Base-by-base conservation (phyloP, 2,888 invertebrate species). In the Tipula helvola region DNA sequence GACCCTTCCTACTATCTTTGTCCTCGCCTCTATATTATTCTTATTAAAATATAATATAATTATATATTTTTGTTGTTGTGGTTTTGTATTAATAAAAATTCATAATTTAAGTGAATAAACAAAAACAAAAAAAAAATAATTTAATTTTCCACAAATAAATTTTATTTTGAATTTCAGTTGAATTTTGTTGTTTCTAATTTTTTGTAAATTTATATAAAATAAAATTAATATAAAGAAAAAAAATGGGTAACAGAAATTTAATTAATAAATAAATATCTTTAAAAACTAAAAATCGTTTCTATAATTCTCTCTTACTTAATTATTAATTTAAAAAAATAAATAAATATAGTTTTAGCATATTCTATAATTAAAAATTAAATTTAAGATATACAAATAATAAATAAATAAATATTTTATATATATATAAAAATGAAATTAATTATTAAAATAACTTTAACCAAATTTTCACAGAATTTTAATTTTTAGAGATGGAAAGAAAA, bases 281-380 rank as follows among this genome's bases (percentile, higher is more conserved):
- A 71, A 28, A 71, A 28, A 28, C 28, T 28, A 28, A 28, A 18
- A 71, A 28, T 28, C 28, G 28, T 71, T 71, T 71, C 71, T 71
- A 71, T 71, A 71, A 71, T 71, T 71, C 71, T 71, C 71, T 71
- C 71, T 71, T 71, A 71, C 71, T 71, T 71, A 71, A 71, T 71
- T 71, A 71, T 71, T 71, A 71, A 71, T 71, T 71, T 28, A 71
- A 28, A 71, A 28, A 28, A 28, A 28, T 28, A 28, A 28, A 18
- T 71, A 71, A 71, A 28, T 18, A 71, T 71, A 71, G 71, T 71
- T 71, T 28, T 71, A 71, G 28, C 71, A 28, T 71, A 71, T 71
- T 71, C 18, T 71, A 52, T 10, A 71, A 71, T 71, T 28, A 71
- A 12, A 71, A 71, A 28, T 71, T 71, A 28, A 71, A 71, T 71